Conservation (phyloP, 2,888 invertebrate species). For the Meteorus colon region DNA sequence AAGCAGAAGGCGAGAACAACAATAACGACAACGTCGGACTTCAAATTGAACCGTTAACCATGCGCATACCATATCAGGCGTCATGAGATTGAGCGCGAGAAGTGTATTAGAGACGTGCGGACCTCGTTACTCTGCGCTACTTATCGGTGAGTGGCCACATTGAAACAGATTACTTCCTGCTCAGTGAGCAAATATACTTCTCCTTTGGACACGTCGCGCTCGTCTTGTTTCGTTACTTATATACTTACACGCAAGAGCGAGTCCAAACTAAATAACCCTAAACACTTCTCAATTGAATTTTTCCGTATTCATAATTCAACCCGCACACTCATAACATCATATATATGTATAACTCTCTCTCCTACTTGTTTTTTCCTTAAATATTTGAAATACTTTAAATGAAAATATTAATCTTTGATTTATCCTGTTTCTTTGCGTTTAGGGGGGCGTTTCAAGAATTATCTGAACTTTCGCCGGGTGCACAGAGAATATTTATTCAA, state of each 20-base stretch:
- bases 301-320: neutral
- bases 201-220: slow-evolving; percentile 18
- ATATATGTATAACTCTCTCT: neutral
- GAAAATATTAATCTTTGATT: neutral
- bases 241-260: neutral
- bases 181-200: slow-evolving; percentile 57
- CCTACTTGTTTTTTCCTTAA: neutral
- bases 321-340: neutral
- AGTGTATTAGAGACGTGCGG: slow-evolving; percentile 43
- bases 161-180: slow-evolving; percentile 70
- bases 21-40: slow-evolving; percentile 11
- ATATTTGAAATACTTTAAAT: neutral
- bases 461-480: neutral
- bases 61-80: slow-evolving; percentile 12
- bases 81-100: slow-evolving; percentile 37
- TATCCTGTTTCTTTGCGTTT: neutral
- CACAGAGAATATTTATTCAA: neutral
- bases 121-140: slow-evolving; percentile 47
- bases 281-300: neutral
- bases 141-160: slow-evolving; percentile 59
- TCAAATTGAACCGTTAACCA: slow-evolving; percentile 5
- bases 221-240: neutral
- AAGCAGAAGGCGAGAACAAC: neutral
- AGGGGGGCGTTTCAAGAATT: neutral
- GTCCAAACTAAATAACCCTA: neutral